phyloP scores from a whole-genome alignment of 2,888 invertebrate genomes.

The Dasypolia templi region DNA sequence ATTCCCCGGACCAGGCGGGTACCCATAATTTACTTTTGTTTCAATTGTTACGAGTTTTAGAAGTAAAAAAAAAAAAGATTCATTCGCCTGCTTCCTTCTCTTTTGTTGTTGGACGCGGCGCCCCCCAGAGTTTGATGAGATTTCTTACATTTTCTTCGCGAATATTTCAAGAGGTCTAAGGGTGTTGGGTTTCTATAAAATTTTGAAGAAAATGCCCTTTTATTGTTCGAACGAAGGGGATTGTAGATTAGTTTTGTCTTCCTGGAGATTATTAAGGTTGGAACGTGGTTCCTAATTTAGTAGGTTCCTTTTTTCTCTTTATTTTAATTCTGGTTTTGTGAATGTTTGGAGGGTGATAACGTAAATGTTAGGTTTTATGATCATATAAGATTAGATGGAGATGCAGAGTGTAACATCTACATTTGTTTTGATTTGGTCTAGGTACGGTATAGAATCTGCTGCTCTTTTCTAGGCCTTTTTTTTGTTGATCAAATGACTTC shows the following conservation, averaged over 20 bases:
- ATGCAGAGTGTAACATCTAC: neutral
- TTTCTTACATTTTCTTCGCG: slow-evolving; percentile 68
- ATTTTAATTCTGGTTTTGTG: slow-evolving; percentile 51
- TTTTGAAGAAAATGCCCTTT: slow-evolving; percentile 64
- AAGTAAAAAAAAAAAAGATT: slow-evolving; percentile 80
- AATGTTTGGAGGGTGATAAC: slow-evolving; percentile 22
- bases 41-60: slow-evolving; percentile 86
- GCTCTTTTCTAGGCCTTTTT: too few species aligned
- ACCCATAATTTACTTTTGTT: slow-evolving; percentile 88
- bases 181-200: slow-evolving; percentile 57
- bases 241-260: slow-evolving; percentile 67
- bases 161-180: slow-evolving; percentile 59
- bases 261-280: slow-evolving; percentile 61
- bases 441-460: neutral
- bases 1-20: slow-evolving; percentile 75
- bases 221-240: slow-evolving; percentile 56
- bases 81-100: slow-evolving; percentile 78
- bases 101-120: slow-evolving; percentile 71
- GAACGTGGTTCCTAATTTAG: slow-evolving; percentile 61
- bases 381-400: slow-evolving; percentile 1
- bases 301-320: slow-evolving; percentile 22
- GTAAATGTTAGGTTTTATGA: slow-evolving; percentile 17
- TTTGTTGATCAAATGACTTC: too few species aligned
- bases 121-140: slow-evolving; percentile 73
- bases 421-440: neutral